Evolutionary conservation across 2,113 vertebrate species (phyloP).

Genomic region (Serranochromis macrocephalus): DNA sequence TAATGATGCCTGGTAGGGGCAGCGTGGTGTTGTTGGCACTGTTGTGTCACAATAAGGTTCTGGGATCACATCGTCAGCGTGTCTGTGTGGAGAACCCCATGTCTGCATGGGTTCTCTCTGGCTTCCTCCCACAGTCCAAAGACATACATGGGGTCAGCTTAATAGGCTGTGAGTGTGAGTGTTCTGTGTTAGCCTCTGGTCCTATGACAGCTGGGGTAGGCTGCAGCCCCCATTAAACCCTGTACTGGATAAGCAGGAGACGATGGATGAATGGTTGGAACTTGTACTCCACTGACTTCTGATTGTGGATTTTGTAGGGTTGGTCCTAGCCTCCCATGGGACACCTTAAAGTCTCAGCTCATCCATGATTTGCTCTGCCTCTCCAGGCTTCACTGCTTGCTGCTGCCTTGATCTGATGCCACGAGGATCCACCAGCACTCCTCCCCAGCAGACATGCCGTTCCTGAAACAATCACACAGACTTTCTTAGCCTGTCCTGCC

Average conservation of each 20-base stretch:
- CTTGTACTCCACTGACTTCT: not conserved
- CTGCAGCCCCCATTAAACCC: not conserved
- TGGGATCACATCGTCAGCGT: not conserved
- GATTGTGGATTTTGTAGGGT: not conserved
- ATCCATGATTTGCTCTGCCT: not conserved
- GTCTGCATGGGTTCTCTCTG: not conserved
- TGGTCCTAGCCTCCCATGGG: not conserved
- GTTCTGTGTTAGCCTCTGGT: not conserved
- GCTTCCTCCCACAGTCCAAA: not conserved
- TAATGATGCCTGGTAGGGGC: not conserved
- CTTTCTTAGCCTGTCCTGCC: not conserved
- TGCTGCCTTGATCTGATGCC: not conserved
- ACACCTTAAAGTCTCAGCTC: not conserved
- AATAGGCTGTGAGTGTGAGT: not conserved
- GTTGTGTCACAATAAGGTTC: not conserved
- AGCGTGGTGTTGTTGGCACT: not conserved
- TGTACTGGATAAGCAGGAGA: not conserved
- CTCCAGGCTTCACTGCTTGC: not conserved
- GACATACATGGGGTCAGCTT: accelerated
- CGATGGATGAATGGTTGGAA: not conserved
- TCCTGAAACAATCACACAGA: not conserved
- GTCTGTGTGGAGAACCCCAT: not conserved
- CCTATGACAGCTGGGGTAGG: not conserved
- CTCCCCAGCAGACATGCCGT: not conserved
- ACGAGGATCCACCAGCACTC: not conserved